Evolutionary conservation across 2,888 invertebrate species (phyloP), one percentile per base, ranked within the genome.

Genomic region (Platycnemis pennipes): DNA sequence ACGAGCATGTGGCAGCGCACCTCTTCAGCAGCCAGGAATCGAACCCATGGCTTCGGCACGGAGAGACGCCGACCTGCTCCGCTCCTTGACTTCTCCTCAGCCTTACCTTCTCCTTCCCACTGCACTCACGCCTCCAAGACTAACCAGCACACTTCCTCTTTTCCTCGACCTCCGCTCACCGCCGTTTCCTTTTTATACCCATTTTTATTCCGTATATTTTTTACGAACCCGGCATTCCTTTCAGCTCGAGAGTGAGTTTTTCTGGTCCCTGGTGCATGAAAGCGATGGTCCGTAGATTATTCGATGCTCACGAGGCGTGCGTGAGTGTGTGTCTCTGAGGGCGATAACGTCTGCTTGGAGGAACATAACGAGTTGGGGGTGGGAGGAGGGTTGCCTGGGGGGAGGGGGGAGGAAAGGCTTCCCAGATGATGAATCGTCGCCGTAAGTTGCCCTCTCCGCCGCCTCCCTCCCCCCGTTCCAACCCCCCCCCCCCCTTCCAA

Each of bases 191-290:
- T 77, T 77, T 37, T 77, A 77, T 77, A 1, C 3, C 37, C 77
- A 37, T 77, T 77, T 77, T 31, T 77, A 37, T 77, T 77, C 37
- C 37, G 77, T 31, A 13, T 77, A 77, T 77, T 77, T 77, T 77
- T 77, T 77, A 37, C 77, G 31, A 2, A 8, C 31, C 77, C 77
- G 31, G 37, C 77, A 77, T 77, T 77, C 77, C 77, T 77, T 37
- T 77, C 77, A 26, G 63, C 11, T 37, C 77, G 77, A 37, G 77
- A 77, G 77, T 26, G 77, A 77, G 77, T 37, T 77, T 77, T 77
- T 77, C 37, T 77, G 77, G 77, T 77, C 37, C 77, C 77, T 26
- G 77, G 77, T 37, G 77, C 77, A 37, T 77, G 77, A 77, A 77
- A 77, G 77, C 77, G 77, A 77, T 77, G 77, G 77, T 5, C 37